Evolutionary conservation across 64 coral and sea anemone species (phyloP).

Genomic region (Montipora capricornis): DNA sequence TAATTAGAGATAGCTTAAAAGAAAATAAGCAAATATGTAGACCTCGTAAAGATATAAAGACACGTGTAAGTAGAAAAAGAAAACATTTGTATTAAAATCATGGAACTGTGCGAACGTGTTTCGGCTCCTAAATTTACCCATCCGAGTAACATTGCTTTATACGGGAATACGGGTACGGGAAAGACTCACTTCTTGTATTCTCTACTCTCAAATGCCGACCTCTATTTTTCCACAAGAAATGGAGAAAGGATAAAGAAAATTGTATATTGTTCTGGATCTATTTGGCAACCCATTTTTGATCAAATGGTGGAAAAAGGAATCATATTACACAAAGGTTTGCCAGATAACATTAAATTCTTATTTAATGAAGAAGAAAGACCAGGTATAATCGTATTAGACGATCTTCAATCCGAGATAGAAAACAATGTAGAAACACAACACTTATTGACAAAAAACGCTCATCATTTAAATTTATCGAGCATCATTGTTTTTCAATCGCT

Average conservation of each 20-base stretch:
- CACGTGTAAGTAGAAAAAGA: background rate
- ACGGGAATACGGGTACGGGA: too few species aligned
- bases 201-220: background rate
- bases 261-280: background rate
- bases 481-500: background rate
- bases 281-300: background rate
- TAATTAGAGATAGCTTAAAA: background rate
- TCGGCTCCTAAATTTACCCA: background rate
- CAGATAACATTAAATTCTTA: background rate
- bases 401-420: background rate
- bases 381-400: background rate
- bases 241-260: background rate
- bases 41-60: background rate
- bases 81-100: background rate
- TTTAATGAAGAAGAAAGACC: background rate
- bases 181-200: background rate
- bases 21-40: background rate
- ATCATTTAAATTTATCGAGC: background rate
- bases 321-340: background rate
- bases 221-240: accelerated
- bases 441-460: background rate
- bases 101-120: background rate
- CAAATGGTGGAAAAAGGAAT: background rate
- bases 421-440: background rate
- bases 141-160: background rate